Conservation (phyloP, 1,140 invertebrate species). For the Lepidurus arcticus region DNA sequence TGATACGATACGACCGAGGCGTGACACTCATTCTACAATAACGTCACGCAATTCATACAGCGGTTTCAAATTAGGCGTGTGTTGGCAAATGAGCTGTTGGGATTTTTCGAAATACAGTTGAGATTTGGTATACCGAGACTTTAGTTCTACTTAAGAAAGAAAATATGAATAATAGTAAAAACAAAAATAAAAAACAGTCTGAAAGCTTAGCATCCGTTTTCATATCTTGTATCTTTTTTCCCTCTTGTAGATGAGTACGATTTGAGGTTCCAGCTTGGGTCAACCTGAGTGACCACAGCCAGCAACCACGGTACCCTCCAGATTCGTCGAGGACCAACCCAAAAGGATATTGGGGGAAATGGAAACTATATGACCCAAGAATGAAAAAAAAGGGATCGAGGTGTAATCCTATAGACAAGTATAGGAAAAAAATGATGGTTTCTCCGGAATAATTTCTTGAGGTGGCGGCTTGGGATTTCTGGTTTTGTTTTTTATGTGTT, state of each 20-base stretch:
- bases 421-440: background rate
- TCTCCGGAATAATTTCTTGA: background rate
- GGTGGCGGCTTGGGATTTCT: constrained; percentile 16
- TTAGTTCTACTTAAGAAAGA: background rate
- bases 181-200: background rate
- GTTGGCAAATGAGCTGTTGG: background rate
- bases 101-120: background rate
- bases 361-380: background rate
- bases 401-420: background rate
- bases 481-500: constrained; percentile 19
- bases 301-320: background rate
- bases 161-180: background rate
- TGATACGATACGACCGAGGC: background rate
- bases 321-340: background rate
- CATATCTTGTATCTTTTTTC: background rate
- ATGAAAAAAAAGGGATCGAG: background rate
- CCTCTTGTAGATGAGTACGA: background rate
- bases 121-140: too few species aligned
- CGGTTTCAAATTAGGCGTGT: background rate
- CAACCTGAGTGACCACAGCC: constrained; percentile 2
- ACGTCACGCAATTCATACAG: background rate
- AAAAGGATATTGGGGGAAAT: background rate
- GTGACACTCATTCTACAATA: background rate
- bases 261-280: background rate
- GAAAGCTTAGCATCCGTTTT: background rate